These are phyloP conservation scores for Drosophila ficusphila DNA, from an alignment of 1,140 invertebrate species.

Conservation along the genomic window DNA sequence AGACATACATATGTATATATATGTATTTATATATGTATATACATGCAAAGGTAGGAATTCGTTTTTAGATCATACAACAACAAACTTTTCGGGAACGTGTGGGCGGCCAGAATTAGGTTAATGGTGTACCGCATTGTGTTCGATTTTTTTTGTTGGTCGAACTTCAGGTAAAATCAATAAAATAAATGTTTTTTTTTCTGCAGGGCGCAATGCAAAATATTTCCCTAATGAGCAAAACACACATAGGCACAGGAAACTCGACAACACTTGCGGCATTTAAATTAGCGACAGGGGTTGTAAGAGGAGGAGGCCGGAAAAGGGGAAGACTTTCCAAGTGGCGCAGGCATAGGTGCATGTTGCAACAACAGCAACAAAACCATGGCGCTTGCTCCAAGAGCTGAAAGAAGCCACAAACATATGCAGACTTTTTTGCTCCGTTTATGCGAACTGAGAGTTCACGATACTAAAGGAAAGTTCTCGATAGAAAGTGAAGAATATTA, in stretches of 20 bases:
- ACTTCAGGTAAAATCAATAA: slow-evolving; percentile 74
- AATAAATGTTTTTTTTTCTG: slow-evolving; percentile 30
- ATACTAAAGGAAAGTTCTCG: too few species aligned
- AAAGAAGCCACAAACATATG: slow-evolving; percentile 72
- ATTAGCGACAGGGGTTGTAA: slow-evolving; percentile 47
- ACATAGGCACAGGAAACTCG: slow-evolving; percentile 61
- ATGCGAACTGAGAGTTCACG: slow-evolving; percentile 1
- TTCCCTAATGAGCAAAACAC: slow-evolving; percentile 64
- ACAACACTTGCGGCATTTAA: slow-evolving; percentile 77
- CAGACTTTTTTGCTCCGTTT: slow-evolving; percentile 21
- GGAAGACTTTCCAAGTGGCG: slow-evolving; percentile 54
- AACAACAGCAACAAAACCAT: slow-evolving; percentile 46
- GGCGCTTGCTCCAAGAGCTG: slow-evolving; percentile 59
- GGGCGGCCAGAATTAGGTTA: slow-evolving; percentile 73
- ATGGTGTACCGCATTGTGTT: slow-evolving; percentile 27
- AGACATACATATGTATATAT: neutral
- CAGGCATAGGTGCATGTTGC: slow-evolving; percentile 68
- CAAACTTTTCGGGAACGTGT: slow-evolving; percentile 59
- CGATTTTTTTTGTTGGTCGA: slow-evolving; percentile 30
- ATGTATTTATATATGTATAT: neutral
- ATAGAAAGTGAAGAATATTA: too few species aligned
- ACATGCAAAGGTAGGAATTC: slow-evolving; percentile 51
- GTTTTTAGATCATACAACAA: slow-evolving; percentile 48
- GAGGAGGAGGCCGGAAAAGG: neutral
- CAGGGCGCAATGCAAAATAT: slow-evolving; percentile 57